Evolutionary conservation across 2,113 vertebrate species (phyloP).

Genomic region (Urocitellus parryii): DNA sequence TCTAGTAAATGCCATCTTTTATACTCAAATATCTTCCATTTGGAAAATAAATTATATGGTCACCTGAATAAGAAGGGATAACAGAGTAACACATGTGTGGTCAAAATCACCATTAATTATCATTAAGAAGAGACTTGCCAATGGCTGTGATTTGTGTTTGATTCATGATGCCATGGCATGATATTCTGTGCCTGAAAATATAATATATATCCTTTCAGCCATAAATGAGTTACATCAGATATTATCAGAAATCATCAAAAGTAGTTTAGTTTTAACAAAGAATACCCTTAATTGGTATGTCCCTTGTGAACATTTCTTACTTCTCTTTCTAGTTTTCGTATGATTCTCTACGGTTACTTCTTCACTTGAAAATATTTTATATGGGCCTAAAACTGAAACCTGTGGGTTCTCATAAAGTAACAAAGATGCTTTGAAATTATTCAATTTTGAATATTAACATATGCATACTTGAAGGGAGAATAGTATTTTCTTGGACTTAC

Average conservation of each 20-base stretch:
- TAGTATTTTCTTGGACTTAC: background rate
- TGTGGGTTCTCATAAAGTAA: background rate
- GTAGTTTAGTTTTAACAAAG: background rate
- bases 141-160: background rate
- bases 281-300: too few relatives aligned
- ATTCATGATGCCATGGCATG: rapidly evolving
- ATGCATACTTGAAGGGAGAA: background rate
- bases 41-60: background rate
- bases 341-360: background rate
- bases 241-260: background rate
- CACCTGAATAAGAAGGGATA: background rate
- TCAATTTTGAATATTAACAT: background rate
- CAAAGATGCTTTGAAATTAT: background rate
- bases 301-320: background rate
- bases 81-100: background rate
- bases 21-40: background rate
- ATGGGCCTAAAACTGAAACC: background rate
- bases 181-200: background rate
- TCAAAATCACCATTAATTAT: background rate
- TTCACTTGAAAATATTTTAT: background rate
- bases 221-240: background rate
- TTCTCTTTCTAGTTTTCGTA: background rate
- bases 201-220: background rate
- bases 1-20: background rate
- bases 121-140: background rate